A percentile compares a stretch with the other conserved stretches of the same genome.
phyloP scores from a whole-genome alignment of 2,888 invertebrate species.

The Noctua janthe region DNA sequence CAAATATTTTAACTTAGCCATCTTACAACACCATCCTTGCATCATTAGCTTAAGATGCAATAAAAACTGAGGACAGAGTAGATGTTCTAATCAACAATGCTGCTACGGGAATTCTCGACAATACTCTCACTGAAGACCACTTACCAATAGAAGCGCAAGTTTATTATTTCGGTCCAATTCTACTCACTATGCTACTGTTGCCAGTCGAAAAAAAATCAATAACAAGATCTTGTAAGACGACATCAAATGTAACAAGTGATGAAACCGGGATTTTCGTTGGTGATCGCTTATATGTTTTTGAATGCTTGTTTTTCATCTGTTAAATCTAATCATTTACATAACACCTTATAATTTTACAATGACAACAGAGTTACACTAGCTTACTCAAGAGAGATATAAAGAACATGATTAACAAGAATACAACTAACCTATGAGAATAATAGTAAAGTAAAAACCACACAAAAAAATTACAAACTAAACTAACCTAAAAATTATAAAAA shows the following conservation, averaged over 20 bases:
- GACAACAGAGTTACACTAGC: no score
- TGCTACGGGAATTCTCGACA: neutral
- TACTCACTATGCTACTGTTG: neutral
- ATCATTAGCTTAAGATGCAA: neutral
- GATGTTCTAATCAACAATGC: neutral
- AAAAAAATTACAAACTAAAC: no score
- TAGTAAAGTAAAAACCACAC: no score
- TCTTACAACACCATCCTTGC: neutral
- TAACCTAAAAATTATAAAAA: no score
- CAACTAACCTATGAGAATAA: no score
- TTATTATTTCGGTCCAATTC: neutral
- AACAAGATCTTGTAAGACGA: neutral
- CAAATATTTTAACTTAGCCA: conserved; percentile 87
- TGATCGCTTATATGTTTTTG: neutral
- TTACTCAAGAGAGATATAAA: no score
- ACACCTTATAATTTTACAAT: no score
- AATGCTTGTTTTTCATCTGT: neutral
- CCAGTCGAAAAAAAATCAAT: neutral
- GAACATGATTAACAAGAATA: no score
- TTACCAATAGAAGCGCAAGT: neutral
- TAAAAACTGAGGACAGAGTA: neutral
- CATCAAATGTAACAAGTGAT: no score
- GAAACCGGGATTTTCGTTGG: no score
- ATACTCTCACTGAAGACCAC: neutral
- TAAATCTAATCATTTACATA: no score